Evolutionary conservation across 2,113 vertebrate genomes (phyloP).

Genomic region (Lycaon pictus): DNA sequence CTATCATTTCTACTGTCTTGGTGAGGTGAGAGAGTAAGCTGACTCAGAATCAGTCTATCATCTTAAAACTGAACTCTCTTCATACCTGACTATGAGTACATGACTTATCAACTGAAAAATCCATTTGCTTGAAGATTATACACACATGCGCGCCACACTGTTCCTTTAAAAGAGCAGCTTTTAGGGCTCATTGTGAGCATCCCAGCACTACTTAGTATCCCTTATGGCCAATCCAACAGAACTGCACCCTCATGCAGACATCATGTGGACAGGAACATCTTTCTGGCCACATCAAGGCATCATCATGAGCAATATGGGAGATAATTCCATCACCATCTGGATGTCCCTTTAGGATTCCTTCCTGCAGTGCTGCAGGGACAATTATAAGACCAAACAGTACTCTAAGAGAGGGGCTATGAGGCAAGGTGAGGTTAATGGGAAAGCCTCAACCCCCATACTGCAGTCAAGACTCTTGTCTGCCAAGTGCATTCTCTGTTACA

Average conservation of each 20-base stretch:
- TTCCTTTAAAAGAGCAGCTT: neutral
- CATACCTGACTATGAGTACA: neutral
- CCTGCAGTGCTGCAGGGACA: neutral
- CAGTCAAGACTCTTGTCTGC: neutral
- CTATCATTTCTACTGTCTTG: neutral
- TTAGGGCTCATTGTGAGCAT: neutral
- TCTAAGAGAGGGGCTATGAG: neutral
- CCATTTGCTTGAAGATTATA: neutral
- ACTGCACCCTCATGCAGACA: neutral
- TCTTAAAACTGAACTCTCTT: neutral
- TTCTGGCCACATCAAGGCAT: neutral
- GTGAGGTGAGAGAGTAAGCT: neutral
- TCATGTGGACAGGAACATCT: neutral
- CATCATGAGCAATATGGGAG: neutral
- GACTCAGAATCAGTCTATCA: neutral
- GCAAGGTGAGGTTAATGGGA: neutral
- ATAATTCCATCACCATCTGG: neutral
- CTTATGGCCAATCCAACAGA: neutral
- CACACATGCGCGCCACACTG: neutral
- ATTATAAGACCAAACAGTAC: neutral
- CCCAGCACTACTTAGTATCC: neutral
- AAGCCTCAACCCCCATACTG: neutral
- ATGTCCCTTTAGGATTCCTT: neutral
- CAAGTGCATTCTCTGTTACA: neutral
- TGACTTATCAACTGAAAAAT: neutral